Conservation (phyloP, 2,113 vertebrate genomes). For the Tachycineta bicolor region DNA sequence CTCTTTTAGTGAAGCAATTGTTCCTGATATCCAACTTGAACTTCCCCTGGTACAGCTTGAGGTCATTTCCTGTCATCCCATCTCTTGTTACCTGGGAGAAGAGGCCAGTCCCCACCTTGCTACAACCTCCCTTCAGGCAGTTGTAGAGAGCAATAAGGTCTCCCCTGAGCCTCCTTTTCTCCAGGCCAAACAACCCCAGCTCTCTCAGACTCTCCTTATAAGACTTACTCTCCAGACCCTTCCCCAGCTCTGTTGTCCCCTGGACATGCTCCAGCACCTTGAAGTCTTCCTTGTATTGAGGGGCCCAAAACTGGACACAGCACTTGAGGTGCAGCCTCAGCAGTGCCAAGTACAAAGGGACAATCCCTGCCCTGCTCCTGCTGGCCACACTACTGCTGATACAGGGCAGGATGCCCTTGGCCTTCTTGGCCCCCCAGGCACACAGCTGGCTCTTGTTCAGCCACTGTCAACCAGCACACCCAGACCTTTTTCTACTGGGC, state of each 20-base stretch:
- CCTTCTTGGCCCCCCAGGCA: background rate
- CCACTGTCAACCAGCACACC: background rate
- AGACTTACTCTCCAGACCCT: too few relatives aligned
- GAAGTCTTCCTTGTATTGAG: background rate
- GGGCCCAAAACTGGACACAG: background rate
- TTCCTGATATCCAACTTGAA: background rate
- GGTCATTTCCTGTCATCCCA: background rate
- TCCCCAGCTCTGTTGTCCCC: background rate
- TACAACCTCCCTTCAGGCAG: background rate
- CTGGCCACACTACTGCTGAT: background rate
- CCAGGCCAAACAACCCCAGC: background rate
- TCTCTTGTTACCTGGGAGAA: background rate
- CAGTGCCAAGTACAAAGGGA: accelerated
- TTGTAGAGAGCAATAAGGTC: too few relatives aligned
- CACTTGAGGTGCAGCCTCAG: accelerated
- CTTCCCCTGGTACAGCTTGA: background rate
- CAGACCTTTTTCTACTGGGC: background rate
- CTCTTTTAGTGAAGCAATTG: background rate
- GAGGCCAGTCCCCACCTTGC: too few relatives aligned
- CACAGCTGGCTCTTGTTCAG: background rate
- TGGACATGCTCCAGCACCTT: accelerated
- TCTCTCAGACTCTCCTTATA: background rate
- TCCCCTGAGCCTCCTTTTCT: background rate
- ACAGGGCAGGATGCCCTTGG: background rate
- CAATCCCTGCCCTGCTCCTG: accelerated